Base-by-base conservation (phyloP, 2,797 vertebrate species). In the Enteromius anoplus region DNA sequence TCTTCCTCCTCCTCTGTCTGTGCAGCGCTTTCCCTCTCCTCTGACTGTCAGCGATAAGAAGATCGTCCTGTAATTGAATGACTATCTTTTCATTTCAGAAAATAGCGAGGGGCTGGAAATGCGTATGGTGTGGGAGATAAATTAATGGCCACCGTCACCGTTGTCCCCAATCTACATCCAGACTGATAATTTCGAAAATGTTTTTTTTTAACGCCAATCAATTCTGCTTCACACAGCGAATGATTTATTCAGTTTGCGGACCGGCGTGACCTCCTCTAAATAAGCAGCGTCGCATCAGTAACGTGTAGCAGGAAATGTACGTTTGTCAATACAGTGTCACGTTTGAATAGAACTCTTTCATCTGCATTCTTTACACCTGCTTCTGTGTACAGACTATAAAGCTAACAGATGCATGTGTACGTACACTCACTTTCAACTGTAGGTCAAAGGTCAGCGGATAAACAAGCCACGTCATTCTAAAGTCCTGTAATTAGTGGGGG, bases 1-100 rank as follows among this genome's bases (percentile, higher is more conserved):
- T 53, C 55, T 53, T 64, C 71, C 70, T 47, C 21, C 37, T 58
- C 66, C 66, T 45, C 34, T 42, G 49, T 37, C 23, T 37, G 37
- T 19, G 51, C 53, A 37, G 51, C 37, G 71, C 80, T 73, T 71
- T 77, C 65, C 47, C 32, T 34, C 75, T 49, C 94, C 91, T 95
- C 96, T 98, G 97, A 94, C 91, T 94, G 93, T 91, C 88, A 82
- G 92, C 89, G 98, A 99, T 99, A 99, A 98, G 96, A 91, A 92
- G 91, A 93, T 93, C 93, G 92, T 91, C 90, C 89, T 90, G 92
- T 93, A 94, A 95, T 94, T 92, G 86, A 89, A 90, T 88, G 86
- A 86, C 89, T 83, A 89, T 91, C 91, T 91, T 89, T 91, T 77
- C 75, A 47, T 70, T 83, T 83, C 77, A 71, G 53, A 83, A 83